Evolutionary conservation across 2,888 invertebrate genomes (phyloP).

Genomic region (Charanyca ferruginea): DNA sequence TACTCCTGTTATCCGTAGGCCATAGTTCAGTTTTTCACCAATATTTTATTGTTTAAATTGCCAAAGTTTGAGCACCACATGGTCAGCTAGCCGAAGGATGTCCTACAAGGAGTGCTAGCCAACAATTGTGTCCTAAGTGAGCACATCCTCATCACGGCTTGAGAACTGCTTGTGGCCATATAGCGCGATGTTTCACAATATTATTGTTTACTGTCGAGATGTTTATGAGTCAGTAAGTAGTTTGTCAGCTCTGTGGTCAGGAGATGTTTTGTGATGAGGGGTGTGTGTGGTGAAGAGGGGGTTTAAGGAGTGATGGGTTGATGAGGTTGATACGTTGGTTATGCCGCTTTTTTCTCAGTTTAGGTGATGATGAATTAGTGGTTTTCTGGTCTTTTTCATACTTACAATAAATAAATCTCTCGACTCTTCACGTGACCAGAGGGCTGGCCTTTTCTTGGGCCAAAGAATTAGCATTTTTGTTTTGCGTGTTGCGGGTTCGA

Average conservation of each 20-base stretch:
- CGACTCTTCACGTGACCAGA: no score
- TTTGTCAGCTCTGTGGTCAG: slow-evolving; percentile 26
- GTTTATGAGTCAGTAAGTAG: slow-evolving; percentile 52
- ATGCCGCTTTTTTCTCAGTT: no score
- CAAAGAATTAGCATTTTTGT: no score
- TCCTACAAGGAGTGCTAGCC: slow-evolving; percentile 83
- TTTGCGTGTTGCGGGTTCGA: no score
- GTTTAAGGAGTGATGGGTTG: background rate
- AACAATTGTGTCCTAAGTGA: slow-evolving; percentile 89
- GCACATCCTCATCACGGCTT: slow-evolving; percentile 87
- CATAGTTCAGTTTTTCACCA: no score
- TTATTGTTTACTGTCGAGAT: slow-evolving; percentile 60
- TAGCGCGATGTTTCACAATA: slow-evolving; percentile 63
- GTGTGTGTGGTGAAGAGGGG: background rate
- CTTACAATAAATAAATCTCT: no score
- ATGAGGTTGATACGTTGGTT: background rate
- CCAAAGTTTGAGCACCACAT: slow-evolving; percentile 74
- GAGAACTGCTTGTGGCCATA: slow-evolving; percentile 74
- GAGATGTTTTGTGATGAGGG: slow-evolving; percentile 2
- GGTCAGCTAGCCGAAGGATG: slow-evolving; percentile 79
- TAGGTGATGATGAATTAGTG: no score
- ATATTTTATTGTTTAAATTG: background rate
- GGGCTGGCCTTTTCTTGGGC: no score
- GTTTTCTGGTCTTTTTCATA: no score
- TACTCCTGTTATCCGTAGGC: no score